phyloP scores from a whole-genome alignment of 2,888 invertebrate genomes.

The Chouioia cunea region DNA sequence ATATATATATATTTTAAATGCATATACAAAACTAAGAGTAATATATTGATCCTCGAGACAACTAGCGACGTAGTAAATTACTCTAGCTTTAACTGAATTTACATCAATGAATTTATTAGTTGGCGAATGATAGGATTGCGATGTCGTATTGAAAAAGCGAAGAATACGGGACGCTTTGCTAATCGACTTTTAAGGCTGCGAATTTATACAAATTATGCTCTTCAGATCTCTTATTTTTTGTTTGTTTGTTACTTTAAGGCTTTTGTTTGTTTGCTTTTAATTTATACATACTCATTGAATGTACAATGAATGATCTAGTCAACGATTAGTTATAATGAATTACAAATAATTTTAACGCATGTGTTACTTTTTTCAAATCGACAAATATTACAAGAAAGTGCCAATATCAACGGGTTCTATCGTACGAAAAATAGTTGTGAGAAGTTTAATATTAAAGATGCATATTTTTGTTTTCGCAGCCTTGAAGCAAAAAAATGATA shows the following conservation, averaged over 20 bases:
- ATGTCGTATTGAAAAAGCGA: constrained; percentile 28
- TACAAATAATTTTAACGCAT: not conserved
- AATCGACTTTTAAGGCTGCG: constrained; percentile 27
- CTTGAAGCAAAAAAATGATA: constrained; percentile 4
- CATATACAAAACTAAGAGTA: constrained; percentile 70
- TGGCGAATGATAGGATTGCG: constrained; percentile 20
- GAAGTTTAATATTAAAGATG: not conserved
- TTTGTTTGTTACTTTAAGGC: not conserved
- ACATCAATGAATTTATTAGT: constrained; percentile 52
- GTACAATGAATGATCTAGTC: constrained; percentile 32
- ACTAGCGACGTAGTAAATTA: constrained; percentile 64
- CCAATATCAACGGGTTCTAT: constrained; percentile 24
- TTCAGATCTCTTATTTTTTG: constrained; percentile 3
- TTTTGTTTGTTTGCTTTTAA: constrained; percentile 3
- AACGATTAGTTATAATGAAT: constrained; percentile 5
- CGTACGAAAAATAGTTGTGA: constrained; percentile 3
- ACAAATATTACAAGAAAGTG: constrained; percentile 25
- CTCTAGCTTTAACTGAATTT: constrained; percentile 62
- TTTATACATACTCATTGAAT: not conserved
- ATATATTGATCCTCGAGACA: constrained; percentile 58
- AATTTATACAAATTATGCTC: constrained; percentile 10
- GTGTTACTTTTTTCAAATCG: not conserved
- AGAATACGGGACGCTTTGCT: constrained; percentile 28
- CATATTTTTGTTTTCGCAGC: constrained; percentile 22
- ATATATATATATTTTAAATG: constrained; percentile 56